These are phyloP conservation scores for Heteropelma amictum DNA, from an alignment of 2,888 invertebrate species.

Conservation along the genomic window DNA sequence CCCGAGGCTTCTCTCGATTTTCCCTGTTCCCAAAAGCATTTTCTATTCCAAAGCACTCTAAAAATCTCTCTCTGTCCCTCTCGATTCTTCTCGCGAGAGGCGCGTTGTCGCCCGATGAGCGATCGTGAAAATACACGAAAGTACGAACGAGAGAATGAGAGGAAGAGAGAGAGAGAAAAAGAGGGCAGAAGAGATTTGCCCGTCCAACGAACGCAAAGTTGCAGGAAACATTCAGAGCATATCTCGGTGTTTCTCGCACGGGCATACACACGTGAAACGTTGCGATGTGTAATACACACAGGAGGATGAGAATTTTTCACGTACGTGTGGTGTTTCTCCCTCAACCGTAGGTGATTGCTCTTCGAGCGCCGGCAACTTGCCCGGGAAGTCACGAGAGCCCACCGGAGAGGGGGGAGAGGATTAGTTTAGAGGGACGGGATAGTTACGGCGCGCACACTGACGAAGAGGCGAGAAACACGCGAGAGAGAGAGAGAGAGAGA, in stretches of 20 bases:
- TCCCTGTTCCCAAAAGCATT: neutral
- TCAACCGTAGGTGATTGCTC: conserved; percentile 42
- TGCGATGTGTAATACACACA: conserved; percentile 18
- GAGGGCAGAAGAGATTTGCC: conserved; percentile 16
- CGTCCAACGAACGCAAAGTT: conserved; percentile 15
- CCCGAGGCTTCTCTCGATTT: too few species aligned
- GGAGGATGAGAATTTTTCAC: neutral
- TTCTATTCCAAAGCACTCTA: neutral
- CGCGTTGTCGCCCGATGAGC: conserved; percentile 45
- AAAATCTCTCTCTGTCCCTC: neutral
- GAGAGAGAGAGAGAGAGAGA: conserved; percentile 9
- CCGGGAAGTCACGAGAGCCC: conserved; percentile 1
- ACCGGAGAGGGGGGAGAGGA: neutral
- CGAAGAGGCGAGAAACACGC: neutral
- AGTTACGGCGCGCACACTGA: too few species aligned
- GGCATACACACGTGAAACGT: too few species aligned
- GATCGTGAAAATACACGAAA: conserved; percentile 31
- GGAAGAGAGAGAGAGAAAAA: conserved; percentile 17
- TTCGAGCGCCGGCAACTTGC: conserved; percentile 48
- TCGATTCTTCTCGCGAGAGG: neutral
- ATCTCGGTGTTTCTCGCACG: conserved; percentile 7
- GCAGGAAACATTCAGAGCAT: conserved; percentile 7
- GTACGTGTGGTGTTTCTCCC: conserved; percentile 3
- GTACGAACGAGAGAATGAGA: conserved; percentile 1
- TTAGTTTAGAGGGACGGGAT: neutral